Base-by-base conservation (phyloP, 2,797 vertebrate species). In the Urosaurus nigricauda region DNA sequence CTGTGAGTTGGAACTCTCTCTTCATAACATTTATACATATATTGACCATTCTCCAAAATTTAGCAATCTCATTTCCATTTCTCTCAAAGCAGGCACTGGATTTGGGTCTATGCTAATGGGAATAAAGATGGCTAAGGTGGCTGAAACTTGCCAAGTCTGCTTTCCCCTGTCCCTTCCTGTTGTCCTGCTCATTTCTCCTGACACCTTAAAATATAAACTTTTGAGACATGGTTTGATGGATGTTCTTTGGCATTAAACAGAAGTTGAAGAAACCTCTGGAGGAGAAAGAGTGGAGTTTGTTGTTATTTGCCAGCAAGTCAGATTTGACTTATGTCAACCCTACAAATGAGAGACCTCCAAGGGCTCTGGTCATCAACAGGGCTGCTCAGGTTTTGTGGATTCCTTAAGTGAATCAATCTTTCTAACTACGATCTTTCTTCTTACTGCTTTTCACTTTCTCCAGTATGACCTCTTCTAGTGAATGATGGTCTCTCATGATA, bases 21-120 rank as follows among this genome's bases (percentile, higher is more conserved):
- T 51, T 26, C n/a, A 0, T 0, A 58, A 1, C 29, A 0, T 0
- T 0, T 3, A 84, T 51, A 12, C 0, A 0, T 0, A 0, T 0
- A 21, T 0, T 86, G 70, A 51, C 90, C 70, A 5, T 37, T 4
- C 14, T 58, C 56, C 85, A 74, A 63, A n/a, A 47, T 68, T 6
- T 86, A 51, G 74, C 4, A 73, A 21, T 71, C 0, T 29, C 11
- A 53, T 53, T 51, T 47, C 21, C 56, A 8, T 1, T 56, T 47
- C 1, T 47, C 70, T 75, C 17, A 35, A 80, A 43, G 29, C 37
- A 77, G 68, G 2, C 26, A 87, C 35, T 60, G 84, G 16, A 68
- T 32, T 53, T 37, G 35, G 35, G 77, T 83, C 51, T 2, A 26
- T 37, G 73, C 77, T 0, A 70, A 51, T 11, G 6, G 8, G 5